Percentiles rank a stretch among this genome's conserved stretches.
These are phyloP conservation scores for Octodon degus DNA, from an alignment of 2,113 vertebrate species.

Conservation along the genomic window DNA sequence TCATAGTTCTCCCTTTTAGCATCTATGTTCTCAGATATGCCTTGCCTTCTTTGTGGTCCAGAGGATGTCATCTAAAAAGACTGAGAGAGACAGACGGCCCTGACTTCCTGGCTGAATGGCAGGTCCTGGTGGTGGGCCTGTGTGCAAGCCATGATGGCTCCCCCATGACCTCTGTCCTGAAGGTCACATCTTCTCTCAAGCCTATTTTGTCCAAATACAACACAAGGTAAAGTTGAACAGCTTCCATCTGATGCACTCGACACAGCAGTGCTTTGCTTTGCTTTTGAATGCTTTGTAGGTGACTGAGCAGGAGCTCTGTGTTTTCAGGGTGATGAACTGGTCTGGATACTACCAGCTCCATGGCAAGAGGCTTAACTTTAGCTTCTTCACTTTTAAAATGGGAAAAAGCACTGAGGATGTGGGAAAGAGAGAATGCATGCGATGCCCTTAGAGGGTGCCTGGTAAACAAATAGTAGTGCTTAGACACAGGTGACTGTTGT, in stretches of 20 bases:
- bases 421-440: background rate
- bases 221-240: background rate
- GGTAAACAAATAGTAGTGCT: background rate
- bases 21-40: background rate
- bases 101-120: background rate
- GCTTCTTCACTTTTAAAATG: background rate
- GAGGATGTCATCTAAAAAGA: background rate
- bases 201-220: background rate
- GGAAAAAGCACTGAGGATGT: background rate
- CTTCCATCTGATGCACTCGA: background rate
- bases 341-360: background rate
- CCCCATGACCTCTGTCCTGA: accelerated
- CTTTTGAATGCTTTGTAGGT: background rate
- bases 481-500: background rate
- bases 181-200: background rate
- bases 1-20: background rate
- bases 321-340: background rate
- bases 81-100: background rate
- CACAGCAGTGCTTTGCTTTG: background rate
- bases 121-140: background rate
- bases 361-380: background rate
- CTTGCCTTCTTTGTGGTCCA: background rate
- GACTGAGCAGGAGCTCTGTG: background rate
- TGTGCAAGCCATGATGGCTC: background rate
- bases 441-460: background rate